Evolutionary conservation across 1,140 invertebrate genomes (phyloP).

Genomic region (Papilio polytes): DNA sequence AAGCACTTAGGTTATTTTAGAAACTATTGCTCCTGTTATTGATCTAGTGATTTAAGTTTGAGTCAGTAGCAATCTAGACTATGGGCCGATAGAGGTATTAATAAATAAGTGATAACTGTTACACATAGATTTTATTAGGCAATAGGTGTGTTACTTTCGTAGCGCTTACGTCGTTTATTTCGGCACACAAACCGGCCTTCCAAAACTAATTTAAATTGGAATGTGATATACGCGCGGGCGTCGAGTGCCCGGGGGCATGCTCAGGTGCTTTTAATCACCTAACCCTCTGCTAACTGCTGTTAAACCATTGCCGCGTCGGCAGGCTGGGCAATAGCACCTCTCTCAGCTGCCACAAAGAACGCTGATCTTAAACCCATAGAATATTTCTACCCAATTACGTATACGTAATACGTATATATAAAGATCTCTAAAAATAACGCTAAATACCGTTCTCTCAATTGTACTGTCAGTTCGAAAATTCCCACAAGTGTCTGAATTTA

Average conservation of each 20-base stretch:
- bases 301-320: conserved; percentile 64
- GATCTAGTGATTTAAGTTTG: too few species aligned
- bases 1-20: not conserved
- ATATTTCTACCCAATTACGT: not conserved
- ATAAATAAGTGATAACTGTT: not conserved
- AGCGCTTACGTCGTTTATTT: conserved; percentile 53
- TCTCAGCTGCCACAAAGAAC: conserved; percentile 42
- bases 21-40: too few species aligned
- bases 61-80: too few species aligned
- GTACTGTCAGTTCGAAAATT: conserved; percentile 22
- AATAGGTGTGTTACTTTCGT: conserved; percentile 10
- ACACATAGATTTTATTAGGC: conserved; percentile 9
- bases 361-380: conserved; percentile 3
- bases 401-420: conserved; percentile 19
- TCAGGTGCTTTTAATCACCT: conserved; percentile 73
- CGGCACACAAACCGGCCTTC: conserved; percentile 65
- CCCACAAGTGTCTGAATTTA: conserved; percentile 34
- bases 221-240: conserved; percentile 77
- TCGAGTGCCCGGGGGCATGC: conserved; percentile 66
- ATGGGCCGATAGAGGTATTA: not conserved
- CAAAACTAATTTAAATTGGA: conserved; percentile 82
- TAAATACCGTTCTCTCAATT: conserved; percentile 29
- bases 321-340: conserved; percentile 58
- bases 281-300: conserved; percentile 64
- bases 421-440: conserved; percentile 2